phyloP scores from a whole-genome alignment of 2,113 vertebrate species.

The Dasypus novemcinctus region DNA sequence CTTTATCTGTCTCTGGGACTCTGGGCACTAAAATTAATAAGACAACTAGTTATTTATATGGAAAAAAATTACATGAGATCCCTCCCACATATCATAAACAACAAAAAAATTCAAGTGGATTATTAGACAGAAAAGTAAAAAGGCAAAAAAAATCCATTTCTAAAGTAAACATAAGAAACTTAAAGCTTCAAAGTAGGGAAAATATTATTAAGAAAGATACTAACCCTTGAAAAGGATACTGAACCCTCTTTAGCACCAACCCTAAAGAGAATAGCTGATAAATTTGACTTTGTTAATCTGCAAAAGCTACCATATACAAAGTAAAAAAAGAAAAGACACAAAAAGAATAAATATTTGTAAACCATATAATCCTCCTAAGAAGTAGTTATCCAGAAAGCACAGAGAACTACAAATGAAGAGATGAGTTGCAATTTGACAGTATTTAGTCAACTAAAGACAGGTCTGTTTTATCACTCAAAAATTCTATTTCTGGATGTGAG shows the following conservation, averaged over 20 bases:
- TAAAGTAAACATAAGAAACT: background rate
- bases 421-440: background rate
- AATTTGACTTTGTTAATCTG: background rate
- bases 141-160: background rate
- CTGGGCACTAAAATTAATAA: background rate
- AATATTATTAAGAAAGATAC: background rate
- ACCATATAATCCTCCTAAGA: background rate
- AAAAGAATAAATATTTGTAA: background rate
- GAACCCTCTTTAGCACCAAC: background rate
- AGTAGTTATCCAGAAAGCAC: background rate
- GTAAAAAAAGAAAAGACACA: background rate
- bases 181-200: background rate
- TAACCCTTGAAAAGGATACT: background rate
- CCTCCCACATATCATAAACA: background rate
- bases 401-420: background rate
- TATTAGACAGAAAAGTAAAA: constrained; percentile 2
- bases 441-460: background rate
- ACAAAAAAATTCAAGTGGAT: background rate
- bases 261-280: background rate
- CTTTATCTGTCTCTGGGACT: too few relatives aligned
- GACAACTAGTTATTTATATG: background rate
- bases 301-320: background rate
- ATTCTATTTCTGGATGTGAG: background rate
- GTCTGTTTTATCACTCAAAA: background rate
- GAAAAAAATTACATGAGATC: background rate